Conservation (phyloP, 2,888 invertebrate genomes). For the Rhabditoides inermis region DNA sequence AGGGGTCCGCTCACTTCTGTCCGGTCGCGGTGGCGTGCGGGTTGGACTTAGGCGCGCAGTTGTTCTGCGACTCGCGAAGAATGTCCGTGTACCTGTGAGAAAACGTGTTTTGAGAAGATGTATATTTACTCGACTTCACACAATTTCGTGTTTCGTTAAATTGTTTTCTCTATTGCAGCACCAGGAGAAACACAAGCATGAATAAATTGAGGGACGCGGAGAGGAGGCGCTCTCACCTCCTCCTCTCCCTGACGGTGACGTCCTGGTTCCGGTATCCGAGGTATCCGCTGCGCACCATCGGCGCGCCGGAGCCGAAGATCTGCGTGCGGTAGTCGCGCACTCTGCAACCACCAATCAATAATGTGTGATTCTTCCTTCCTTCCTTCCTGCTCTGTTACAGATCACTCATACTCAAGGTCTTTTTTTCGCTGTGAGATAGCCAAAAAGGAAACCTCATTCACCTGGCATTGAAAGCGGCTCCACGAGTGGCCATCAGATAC, state of each 20-base stretch:
- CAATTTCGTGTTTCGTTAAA: too few relatives aligned
- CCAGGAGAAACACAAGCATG: too few relatives aligned
- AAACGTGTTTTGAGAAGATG: too few relatives aligned
- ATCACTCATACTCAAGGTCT: too few relatives aligned
- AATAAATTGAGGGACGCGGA: background rate
- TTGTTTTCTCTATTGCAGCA: too few relatives aligned
- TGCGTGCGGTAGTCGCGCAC: conserved; percentile 37
- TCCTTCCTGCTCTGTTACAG: too few relatives aligned
- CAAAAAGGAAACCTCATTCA: too few relatives aligned
- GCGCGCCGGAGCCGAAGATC: conserved; percentile 47
- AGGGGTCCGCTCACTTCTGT: too few relatives aligned
- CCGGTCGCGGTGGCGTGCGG: conserved; percentile 15
- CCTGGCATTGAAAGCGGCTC: conserved; percentile 90
- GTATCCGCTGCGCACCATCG: conserved; percentile 40
- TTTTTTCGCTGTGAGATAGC: too few relatives aligned
- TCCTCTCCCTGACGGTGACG: conserved; percentile 49
- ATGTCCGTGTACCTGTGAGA: conserved; percentile 36
- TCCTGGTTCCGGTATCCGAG: conserved; percentile 47
- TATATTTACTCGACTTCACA: too few relatives aligned
- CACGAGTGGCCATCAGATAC: conserved; percentile 81
- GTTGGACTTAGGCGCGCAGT: conserved; percentile 20
- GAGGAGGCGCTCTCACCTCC: conserved; percentile 16
- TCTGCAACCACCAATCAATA: conserved; percentile 83
- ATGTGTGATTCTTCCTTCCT: too few relatives aligned
- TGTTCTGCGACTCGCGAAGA: conserved; percentile 24